A percentile compares a stretch with the other conserved stretches of the same genome.
Conservation (phyloP, 2,888 invertebrate species). For the Agrochola circellaris region DNA sequence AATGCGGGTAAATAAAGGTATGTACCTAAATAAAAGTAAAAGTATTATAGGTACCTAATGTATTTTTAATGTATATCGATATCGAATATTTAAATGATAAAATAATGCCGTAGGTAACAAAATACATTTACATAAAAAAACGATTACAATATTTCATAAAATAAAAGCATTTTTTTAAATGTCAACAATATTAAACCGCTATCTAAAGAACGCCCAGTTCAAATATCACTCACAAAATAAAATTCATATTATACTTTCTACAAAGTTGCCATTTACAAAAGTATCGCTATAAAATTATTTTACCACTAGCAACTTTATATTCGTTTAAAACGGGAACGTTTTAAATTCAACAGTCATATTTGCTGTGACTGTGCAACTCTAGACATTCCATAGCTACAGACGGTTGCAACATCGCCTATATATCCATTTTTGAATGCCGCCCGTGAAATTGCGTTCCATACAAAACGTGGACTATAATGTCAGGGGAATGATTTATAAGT, state of each 20-base stretch:
- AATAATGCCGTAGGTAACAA: background rate
- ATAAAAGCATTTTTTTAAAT: background rate
- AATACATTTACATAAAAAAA: background rate
- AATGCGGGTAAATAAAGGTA: no score
- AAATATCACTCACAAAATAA: constrained; percentile 10
- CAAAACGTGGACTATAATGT: constrained; percentile 72
- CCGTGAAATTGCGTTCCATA: constrained; percentile 77
- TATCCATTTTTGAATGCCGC: constrained; percentile 76
- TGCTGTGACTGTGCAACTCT: constrained; percentile 38
- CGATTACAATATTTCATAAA: background rate
- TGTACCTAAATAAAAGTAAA: background rate
- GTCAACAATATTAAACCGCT: background rate
- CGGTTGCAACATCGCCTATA: constrained; percentile 65
- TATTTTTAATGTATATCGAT: background rate
- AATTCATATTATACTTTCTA: background rate
- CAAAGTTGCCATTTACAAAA: constrained; percentile 9
- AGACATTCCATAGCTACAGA: constrained; percentile 60
- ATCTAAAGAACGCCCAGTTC: background rate
- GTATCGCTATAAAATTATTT: background rate
- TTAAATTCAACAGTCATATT: constrained; percentile 28
- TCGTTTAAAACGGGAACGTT: constrained; percentile 8
- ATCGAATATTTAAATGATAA: constrained; percentile 13
- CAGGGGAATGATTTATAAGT: constrained; percentile 75
- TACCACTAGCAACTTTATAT: constrained; percentile 3
- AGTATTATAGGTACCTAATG: background rate